Conservation (phyloP, 1,140 invertebrate species). For the Maniola jurtina region DNA sequence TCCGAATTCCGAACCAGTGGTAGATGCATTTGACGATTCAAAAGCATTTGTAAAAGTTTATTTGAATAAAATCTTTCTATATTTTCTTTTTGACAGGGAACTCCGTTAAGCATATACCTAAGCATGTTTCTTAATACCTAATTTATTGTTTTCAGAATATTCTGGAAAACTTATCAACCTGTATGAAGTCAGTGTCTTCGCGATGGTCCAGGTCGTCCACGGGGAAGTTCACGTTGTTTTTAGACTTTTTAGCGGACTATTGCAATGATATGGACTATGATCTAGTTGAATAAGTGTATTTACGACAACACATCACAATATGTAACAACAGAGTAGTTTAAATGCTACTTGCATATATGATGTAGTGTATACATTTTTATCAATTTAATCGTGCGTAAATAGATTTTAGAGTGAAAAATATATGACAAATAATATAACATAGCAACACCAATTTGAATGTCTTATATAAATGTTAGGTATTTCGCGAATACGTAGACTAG, state of each 20-base stretch:
- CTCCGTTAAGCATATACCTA: too few species aligned
- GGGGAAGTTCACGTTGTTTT: slow-evolving; percentile 64
- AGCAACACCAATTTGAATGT: slow-evolving; percentile 18
- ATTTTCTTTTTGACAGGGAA: too few species aligned
- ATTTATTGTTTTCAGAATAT: slow-evolving; percentile 49
- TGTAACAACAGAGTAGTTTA: too few species aligned
- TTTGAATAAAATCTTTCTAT: too few species aligned
- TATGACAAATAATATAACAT: slow-evolving; percentile 11
- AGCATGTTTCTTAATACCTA: too few species aligned
- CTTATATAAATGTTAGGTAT: slow-evolving; percentile 12
- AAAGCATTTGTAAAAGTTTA: too few species aligned
- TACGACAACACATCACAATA: too few species aligned
- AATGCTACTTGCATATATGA: too few species aligned
- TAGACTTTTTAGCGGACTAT: slow-evolving; percentile 72
- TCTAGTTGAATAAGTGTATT: slow-evolving; percentile 33
- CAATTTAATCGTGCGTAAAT: slow-evolving; percentile 3
- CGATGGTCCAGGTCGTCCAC: slow-evolving; percentile 49
- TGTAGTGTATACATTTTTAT: background rate
- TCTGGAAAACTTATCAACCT: slow-evolving; percentile 58
- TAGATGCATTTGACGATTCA: too few species aligned
- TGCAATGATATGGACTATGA: slow-evolving; percentile 70
- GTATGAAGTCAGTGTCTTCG: slow-evolving; percentile 63
- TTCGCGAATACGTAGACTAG: background rate
- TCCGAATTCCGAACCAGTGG: too few species aligned
- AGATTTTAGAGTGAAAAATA: background rate